Base-by-base conservation (phyloP, 2,888 invertebrate species). In the Drosophila vallismaia region DNA sequence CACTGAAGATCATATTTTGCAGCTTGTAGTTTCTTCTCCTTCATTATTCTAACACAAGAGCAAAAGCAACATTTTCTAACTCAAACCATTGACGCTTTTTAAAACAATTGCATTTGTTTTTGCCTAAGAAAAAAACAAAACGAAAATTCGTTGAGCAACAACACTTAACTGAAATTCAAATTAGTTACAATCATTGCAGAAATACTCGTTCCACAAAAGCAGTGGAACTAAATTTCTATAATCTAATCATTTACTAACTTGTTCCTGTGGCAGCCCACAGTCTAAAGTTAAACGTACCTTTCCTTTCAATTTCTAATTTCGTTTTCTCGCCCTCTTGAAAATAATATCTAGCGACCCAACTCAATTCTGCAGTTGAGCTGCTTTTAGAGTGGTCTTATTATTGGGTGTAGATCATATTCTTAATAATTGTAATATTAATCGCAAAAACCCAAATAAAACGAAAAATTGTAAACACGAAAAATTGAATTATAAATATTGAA, bases 21-120 rank as follows among this genome's bases (percentile, higher is more conserved):
- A 79, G 77, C 79, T 85, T 77, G 77, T 77, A 82, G 83, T 87
- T 84, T 87, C 77, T 76, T 73, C 76, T 81, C 86, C 79, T 76
- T 76, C 80, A 66, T 75, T 70, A 71, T 74, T 79, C 67, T 69
- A 73, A 75, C 72, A 75, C 72, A 46, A 67, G 42, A 64, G 40
- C 71, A 76, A 76, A 69, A 66, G 57, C 54, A 14, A 60, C 28
- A 38, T 54, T 54, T 72, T 75, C 63, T 52, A 68, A 72, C 50
- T 55, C 59, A 69, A 71, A 64, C 48, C 46, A 70, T 66, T 85
- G 88, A 88, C 78, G 83, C 86, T 84, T 79, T 76, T 86, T 64
- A 72, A 72, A 84, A 86, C 75, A 84, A 88, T 70, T 86, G 88
- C 84, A 84, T 84, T 84, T 84, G 80, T 82, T 84, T 84, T 78